Base-by-base conservation (phyloP, 2,888 invertebrate genomes). In the Drosophila mimica region DNA sequence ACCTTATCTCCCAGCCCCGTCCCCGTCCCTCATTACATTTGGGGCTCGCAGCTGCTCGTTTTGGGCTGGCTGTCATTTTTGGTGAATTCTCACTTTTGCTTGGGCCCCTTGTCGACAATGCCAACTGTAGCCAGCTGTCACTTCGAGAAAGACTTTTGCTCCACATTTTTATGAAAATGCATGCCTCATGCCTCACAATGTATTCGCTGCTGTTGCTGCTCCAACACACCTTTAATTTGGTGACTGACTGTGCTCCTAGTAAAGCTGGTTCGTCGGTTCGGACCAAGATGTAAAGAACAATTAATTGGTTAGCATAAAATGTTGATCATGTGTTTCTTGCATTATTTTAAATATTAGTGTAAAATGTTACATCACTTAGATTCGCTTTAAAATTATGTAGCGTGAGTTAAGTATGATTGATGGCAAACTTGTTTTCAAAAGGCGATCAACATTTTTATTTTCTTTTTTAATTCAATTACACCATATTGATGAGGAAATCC, bases 161-260 rank as follows among this genome's bases (percentile, higher is more conserved):
- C 38, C 65, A 70, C 57, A 70, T 64, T 83, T 78, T 76, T 82
- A 83, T 86, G 83, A 84, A 84, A 86, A 83, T 84, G 81, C 87
- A 86, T 76, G 74, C 65, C 68, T 69, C 72, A 72, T 71, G 74
- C 70, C 49, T 48, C 52, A 59, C 15, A 38, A 54, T 34, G 46
- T 51, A 49, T 30, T 13, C 49, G 53, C 59, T 53, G 5, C 20
- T 25, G 17, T 20, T 56, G n/a, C 48, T 11, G 30, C 46, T 64
- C 4, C 15, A 54, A 28, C 38, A 9, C 64, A 52, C 43, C 62
- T 62, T 34, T 36, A 36, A 30, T 30, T 11, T 79, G 25, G n/a
- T 40, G 48, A 28, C 53, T 46, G 49, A 20, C 36, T 53, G 9
- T 40, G 7, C 11, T 40, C 48, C 34, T 5, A 52, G 7, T 25